Evolutionary conservation across 2,113 vertebrate genomes (phyloP).

Genomic region (Chiloscyllium plagiosum): DNA sequence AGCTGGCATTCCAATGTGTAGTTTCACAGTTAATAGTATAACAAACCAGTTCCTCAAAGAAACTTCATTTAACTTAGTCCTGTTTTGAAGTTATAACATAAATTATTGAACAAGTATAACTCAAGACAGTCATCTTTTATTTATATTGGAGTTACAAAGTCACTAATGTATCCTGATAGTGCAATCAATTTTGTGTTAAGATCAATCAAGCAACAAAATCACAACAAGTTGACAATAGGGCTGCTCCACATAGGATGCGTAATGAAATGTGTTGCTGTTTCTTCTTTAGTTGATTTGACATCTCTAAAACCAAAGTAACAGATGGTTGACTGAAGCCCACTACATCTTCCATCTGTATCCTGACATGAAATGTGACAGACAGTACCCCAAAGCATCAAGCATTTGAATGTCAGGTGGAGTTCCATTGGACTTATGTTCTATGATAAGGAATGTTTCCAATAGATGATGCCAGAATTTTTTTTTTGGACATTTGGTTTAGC

Average conservation of each 20-base stretch:
- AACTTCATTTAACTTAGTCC: background rate
- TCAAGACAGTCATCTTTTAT: background rate
- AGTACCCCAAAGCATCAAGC: conserved; percentile 9
- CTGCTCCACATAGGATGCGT: background rate
- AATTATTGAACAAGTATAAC: background rate
- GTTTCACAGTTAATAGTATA: background rate
- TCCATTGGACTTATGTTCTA: background rate
- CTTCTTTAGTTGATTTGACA: background rate
- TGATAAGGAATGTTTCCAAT: background rate
- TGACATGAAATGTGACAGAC: background rate
- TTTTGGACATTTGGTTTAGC: background rate
- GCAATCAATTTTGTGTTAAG: background rate
- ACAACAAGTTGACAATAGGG: background rate
- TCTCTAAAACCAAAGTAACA: background rate
- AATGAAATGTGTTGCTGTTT: background rate
- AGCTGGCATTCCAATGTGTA: background rate
- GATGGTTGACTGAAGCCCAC: background rate
- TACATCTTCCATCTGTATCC: background rate
- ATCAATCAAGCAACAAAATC: background rate
- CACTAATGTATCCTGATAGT: background rate
- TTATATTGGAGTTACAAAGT: background rate
- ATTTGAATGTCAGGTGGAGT: conserved; percentile 13
- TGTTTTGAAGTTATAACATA: background rate
- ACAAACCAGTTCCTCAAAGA: background rate
- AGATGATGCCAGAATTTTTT: conserved; percentile 5